phyloP scores from a whole-genome alignment of 2,888 invertebrate genomes.

The Galeopsomyia nigrocyanea region DNA sequence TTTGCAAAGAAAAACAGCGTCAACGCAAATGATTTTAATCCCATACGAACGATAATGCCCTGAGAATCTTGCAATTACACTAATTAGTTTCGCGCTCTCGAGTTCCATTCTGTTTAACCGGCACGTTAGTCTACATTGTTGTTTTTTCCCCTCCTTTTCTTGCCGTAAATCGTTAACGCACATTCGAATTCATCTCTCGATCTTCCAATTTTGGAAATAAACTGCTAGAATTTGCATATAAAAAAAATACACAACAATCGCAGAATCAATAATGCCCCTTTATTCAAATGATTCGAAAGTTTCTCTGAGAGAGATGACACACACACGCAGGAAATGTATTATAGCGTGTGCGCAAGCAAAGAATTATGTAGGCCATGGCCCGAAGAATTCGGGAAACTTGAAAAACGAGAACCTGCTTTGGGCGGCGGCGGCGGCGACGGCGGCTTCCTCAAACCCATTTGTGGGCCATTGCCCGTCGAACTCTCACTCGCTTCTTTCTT shows the following conservation, averaged over 20 bases:
- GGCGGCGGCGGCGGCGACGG: no score
- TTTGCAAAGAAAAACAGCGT: no score
- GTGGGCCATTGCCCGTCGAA: conserved; percentile 46
- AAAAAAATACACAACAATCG: background rate
- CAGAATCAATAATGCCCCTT: background rate
- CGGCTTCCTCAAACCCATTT: no score
- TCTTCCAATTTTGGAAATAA: background rate
- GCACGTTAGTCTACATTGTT: conserved; percentile 7
- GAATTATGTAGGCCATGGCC: conserved; percentile 38
- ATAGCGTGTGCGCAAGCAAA: conserved; percentile 8
- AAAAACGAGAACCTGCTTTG: conserved; percentile 24
- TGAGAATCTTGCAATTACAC: background rate
- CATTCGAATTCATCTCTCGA: background rate
- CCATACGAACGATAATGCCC: no score
- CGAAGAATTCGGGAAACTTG: conserved; percentile 44
- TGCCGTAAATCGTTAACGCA: background rate
- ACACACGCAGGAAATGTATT: conserved; percentile 31
- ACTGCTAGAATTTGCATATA: background rate
- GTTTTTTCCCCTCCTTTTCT: background rate
- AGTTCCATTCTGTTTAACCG: conserved; percentile 28
- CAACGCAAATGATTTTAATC: no score
- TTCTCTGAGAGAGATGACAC: conserved; percentile 2
- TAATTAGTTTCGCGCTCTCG: conserved; percentile 30
- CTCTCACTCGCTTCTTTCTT: conserved; percentile 44
- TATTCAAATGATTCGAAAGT: conserved; percentile 40